Conservation (phyloP, 2,797 vertebrate species). For the Chelon labrosus region DNA sequence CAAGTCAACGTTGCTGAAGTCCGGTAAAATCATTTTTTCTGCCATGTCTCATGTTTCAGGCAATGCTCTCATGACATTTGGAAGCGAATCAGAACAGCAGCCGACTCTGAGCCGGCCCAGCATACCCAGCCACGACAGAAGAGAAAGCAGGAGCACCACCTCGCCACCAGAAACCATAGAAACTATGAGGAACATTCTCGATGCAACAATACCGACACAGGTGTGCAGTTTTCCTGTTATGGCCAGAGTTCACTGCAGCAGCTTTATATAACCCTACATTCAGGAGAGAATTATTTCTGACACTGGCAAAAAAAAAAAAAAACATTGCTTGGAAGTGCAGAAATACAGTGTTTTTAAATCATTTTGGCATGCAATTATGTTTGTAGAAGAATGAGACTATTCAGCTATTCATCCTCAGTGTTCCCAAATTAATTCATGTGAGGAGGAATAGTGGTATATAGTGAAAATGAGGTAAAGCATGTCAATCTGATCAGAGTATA, state of each 20-base stretch:
- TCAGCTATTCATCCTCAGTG: background rate
- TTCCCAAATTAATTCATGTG: too few relatives aligned
- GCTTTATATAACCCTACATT: background rate
- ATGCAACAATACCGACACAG: slow-evolving; percentile 89
- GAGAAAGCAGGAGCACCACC: slow-evolving; percentile 78
- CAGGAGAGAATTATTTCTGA: slow-evolving; percentile 4
- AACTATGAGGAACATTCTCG: slow-evolving; percentile 82
- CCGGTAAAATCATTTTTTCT: background rate
- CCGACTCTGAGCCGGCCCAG: slow-evolving; percentile 78
- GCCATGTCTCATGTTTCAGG: slow-evolving; percentile 78
- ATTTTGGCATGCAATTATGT: background rate
- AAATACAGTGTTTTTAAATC: background rate
- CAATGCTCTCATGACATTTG: slow-evolving; percentile 91
- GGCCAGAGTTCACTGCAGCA: background rate
- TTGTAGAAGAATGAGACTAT: background rate
- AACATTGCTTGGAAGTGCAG: background rate
- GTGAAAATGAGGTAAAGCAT: background rate
- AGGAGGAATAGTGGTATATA: background rate
- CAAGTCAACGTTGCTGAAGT: background rate
- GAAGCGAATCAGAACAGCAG: slow-evolving; percentile 85
- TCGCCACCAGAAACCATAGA: slow-evolving; percentile 74
- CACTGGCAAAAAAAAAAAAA: background rate
- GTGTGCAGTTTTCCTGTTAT: slow-evolving; percentile 72
- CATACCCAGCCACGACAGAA: slow-evolving; percentile 77
- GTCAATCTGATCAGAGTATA: background rate